Base-by-base conservation (phyloP, 37 sponge, comb jelly and placozoan species). In the Dysidea cf. avara region DNA sequence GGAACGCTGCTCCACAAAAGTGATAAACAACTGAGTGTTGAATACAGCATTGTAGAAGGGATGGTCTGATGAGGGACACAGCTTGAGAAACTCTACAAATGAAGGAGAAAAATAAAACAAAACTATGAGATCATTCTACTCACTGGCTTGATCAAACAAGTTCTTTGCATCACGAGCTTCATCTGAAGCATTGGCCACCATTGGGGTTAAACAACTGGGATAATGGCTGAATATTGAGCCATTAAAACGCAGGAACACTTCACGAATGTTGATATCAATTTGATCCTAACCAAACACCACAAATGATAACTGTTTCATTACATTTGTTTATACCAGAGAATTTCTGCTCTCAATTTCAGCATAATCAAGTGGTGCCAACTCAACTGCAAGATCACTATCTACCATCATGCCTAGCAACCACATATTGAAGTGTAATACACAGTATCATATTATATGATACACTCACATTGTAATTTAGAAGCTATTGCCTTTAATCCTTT, bases 1-100 rank as follows among this genome's bases (percentile, higher is more conserved):
- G 39, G 84, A 84, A 13, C 89, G 53, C 66, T 93, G 77, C 71
- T 93, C 90, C 13, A 88, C 30, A 61, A 93, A 93, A 26, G 71
- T 65, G 30, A 40, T 76, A 72, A 93, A 93, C 26, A 85, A 74
- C 79, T 93, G 94, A 6, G 94, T 93, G 77, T 93, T 79, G 46
- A 81, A 69, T 56, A 93, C 75, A n/a, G 53, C 50, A 7, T 20
- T 16, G 61, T 72, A 89, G 76, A 93, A 93, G 0, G 62, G 73
- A 59, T 72, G 56, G 46, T 88, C 94, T 12, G 40, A 33, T 6
- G 72, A 18, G 14, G 85, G 57, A 16, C 75, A 47, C 38, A 59
- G 33, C 40, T 77, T 75, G 33, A 87, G 76, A 71, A 93, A 93
- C n/a, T 63, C 68, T 75, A 56, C 51, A 43, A 43, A 43, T 43